These are phyloP conservation scores for Ips nitidus DNA, from an alignment of 1,140 invertebrate genomes.

Conservation along the genomic window DNA sequence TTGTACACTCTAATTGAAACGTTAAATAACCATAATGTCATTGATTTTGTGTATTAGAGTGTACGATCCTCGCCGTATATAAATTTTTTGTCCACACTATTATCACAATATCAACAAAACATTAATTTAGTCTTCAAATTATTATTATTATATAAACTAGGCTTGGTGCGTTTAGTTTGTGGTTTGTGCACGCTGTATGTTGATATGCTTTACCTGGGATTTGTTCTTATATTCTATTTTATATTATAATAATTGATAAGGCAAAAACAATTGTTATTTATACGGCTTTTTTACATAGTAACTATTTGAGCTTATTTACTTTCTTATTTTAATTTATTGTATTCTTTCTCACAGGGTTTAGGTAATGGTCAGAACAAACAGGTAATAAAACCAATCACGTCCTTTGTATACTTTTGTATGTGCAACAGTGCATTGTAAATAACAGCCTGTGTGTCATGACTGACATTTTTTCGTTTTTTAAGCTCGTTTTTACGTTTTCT, in stretches of 20 bases:
- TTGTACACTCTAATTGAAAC: not conserved
- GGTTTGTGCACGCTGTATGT: conserved; percentile 29
- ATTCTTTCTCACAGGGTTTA: conserved; percentile 26
- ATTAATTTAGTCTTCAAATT: too few species aligned
- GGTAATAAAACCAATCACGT: conserved; percentile 18
- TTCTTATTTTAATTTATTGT: conserved; percentile 25
- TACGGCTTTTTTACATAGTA: not conserved
- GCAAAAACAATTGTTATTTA: not conserved
- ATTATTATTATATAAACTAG: too few species aligned
- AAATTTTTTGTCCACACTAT: too few species aligned
- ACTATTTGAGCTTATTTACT: conserved; percentile 8
- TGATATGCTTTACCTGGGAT: conserved; percentile 6
- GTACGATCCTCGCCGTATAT: too few species aligned
- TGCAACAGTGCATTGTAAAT: not conserved
- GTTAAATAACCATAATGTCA: too few species aligned
- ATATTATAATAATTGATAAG: not conserved
- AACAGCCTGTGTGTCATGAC: not conserved
- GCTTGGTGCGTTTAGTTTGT: conserved; percentile 14
- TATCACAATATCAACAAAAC: too few species aligned
- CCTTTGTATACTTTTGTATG: not conserved
- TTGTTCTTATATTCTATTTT: not conserved
- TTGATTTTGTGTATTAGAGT: too few species aligned
- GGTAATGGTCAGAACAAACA: conserved; percentile 27
- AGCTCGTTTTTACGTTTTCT: too few species aligned
- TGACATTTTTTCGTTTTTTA: too few species aligned